Evolutionary conservation across 2,888 invertebrate species (phyloP).

Genomic region (Drosophila falleni): DNA sequence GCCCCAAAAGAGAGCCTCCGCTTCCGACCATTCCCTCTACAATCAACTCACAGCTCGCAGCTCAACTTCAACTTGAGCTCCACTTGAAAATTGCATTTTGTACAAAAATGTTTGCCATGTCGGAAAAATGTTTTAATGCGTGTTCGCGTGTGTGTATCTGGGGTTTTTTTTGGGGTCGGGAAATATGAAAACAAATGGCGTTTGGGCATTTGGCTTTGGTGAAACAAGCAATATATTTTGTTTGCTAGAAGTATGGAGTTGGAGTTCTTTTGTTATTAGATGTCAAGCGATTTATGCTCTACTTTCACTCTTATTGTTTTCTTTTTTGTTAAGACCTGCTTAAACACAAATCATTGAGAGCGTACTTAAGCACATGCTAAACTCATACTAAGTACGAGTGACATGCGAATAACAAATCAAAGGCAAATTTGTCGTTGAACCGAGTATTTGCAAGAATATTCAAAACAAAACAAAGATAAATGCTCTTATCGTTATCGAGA

Average conservation of each 20-base stretch:
- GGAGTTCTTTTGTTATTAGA: conserved; percentile 15
- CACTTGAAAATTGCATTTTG: conserved; percentile 75
- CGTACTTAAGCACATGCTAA: conserved; percentile 1
- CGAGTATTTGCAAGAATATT: not conserved
- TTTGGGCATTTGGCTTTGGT: conserved; percentile 56
- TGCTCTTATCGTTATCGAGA: not conserved
- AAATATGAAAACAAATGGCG: conserved; percentile 78
- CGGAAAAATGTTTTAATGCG: conserved; percentile 46
- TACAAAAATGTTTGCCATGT: conserved; percentile 63
- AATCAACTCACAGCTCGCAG: conserved; percentile 5
- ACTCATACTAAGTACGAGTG: not conserved
- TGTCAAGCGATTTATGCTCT: conserved; percentile 46
- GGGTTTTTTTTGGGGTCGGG: not conserved
- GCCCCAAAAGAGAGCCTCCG: no score
- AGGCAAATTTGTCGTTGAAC: conserved; percentile 1
- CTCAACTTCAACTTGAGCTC: conserved; percentile 62
- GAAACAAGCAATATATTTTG: conserved; percentile 41
- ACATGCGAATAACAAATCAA: conserved; percentile 16
- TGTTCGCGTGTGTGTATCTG: conserved; percentile 3
- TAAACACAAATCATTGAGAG: conserved; percentile 15
- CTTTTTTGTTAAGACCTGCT: conserved; percentile 2
- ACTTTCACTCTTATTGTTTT: conserved; percentile 20
- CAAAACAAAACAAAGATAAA: not conserved
- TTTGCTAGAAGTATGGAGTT: conserved; percentile 20
- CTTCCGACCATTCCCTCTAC: not conserved